Evolutionary conservation across 2,888 invertebrate genomes (phyloP), one percentile per base, ranked within the genome.

Genomic region (Boloria selene): DNA sequence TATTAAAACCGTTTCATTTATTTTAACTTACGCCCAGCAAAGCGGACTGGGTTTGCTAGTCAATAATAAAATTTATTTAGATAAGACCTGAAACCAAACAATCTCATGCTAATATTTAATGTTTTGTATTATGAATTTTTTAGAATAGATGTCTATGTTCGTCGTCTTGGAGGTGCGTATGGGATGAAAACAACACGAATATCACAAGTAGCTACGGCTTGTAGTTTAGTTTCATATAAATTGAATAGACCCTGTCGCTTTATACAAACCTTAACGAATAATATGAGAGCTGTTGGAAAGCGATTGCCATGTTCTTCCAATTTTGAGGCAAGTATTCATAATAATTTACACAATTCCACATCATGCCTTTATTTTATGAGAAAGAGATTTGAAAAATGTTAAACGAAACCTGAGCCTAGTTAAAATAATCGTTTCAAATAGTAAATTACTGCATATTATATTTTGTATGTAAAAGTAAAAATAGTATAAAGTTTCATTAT

Each of bases 91-190:
- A 31, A 10, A 38, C 31, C 31, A 38, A 38, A 38, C 31, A 38
- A 38, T 2, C 10, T 38, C 31, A 38, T 10, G 31, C 7, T 2
- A 38, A 38, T 38, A 38, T 38, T 10, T 38, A 10, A 38, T 7
- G 10, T 38, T 38, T 31, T 31, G 2, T 31, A 10, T 31, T 31
- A 10, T 38, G 2, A 38, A 7, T n/a, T 16, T 64, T 69, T 59
- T 17, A 75, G 73, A 58, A 69, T 76, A 16, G 72, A 77, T 47
- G 72, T 77, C 0, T 61, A 65, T 47, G 94, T 96, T 0, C 92
- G 94, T 56, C 93, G 97, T 54, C 73, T 96, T 1, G 96, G 97
- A 0, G 97, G 97, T 4, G 95, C 91, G 0, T 97, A 95, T 75
- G 97, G 97, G 0, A 90, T 92, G 0, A 97, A 97, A 83, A 93